Percentiles rank a stretch among this genome's conserved stretches.
phyloP scores from a whole-genome alignment of 2,113 vertebrate species.

The Chionodraco myersi region DNA sequence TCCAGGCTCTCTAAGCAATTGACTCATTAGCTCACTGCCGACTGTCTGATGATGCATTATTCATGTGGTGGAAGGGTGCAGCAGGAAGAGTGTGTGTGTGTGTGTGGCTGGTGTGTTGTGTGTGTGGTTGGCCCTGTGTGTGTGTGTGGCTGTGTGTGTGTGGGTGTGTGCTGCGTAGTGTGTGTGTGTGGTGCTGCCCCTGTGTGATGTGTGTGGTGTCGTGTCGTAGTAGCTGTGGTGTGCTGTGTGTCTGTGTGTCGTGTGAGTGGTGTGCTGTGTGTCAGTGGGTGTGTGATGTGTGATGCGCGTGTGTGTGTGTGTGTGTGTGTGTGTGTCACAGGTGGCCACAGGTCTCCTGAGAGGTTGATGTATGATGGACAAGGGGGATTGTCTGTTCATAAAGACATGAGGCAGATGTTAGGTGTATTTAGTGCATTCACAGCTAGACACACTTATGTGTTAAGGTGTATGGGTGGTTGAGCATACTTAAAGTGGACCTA shows the following conservation, averaged over 20 bases:
- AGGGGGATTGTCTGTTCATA: constrained; percentile 66
- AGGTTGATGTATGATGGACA: constrained; percentile 58
- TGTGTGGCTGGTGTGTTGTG: too few relatives aligned
- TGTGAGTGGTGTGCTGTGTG: too few relatives aligned
- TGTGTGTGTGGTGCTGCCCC: too few relatives aligned
- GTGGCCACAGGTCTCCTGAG: constrained; percentile 68
- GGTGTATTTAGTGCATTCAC: constrained; percentile 58
- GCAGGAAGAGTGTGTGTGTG: too few relatives aligned
- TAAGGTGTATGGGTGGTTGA: constrained; percentile 54
- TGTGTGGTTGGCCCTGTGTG: too few relatives aligned
- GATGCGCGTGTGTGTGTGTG: constrained; percentile 10
- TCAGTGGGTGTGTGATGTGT: too few relatives aligned
- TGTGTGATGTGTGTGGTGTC: constrained; percentile 26
- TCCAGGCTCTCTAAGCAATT: constrained; percentile 71
- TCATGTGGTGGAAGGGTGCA: constrained; percentile 71
- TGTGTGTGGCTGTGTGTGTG: constrained; percentile 39
- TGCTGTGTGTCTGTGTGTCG: too few relatives aligned
- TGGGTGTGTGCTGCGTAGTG: constrained; percentile 5
- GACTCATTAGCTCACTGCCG: constrained; percentile 79
- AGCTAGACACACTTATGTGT: constrained; percentile 53
- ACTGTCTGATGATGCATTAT: constrained; percentile 81
- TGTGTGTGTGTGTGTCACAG: constrained; percentile 62
- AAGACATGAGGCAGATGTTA: constrained; percentile 79
- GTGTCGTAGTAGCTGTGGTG: too few relatives aligned
- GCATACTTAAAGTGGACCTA: background rate